Evolutionary conservation across 1,140 invertebrate genomes (phyloP), one percentile per base, ranked within the genome.

Genomic region (Propsilocerus akamusi): DNA sequence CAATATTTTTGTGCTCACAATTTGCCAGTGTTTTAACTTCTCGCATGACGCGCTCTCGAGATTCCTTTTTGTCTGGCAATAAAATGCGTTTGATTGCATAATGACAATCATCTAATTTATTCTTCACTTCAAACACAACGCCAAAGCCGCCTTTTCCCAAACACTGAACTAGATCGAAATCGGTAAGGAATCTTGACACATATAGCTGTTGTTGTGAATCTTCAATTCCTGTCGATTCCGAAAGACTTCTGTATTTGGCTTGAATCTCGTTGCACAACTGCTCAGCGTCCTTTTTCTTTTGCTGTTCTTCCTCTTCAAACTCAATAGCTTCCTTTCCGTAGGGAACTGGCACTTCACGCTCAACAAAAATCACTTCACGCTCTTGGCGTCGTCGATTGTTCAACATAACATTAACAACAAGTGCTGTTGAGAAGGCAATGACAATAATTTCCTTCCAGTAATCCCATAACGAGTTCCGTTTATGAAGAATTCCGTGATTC

Each of bases 71-170:
- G 56, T 84, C 83, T 10, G 89, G 86, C 51, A 97, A 68, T 6
- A 78, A 76, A 46, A 97, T 97, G 58, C 93, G 76, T 69, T 99
- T 98, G 0, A 99, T 80, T 20, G 95, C 95, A 71, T 98, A 98
- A 54, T 81, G 74, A 58, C 87, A 85, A 59, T 96, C 86, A 64
- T 99, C 95, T 49, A 97, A 80, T 68, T 89, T 93, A 64, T 97
- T 96, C 62, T 77, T 83, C 0, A 87, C 91, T 66, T 97, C 86
- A 68, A 97, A 97, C 0, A 99, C 95, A 20, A 97, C 81, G 0
- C 95, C 95, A 70, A 96, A 98, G 0, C 93, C 95, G n/a, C 95
- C 94, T 59, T 78, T 80, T 0, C 93, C 93, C 1, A 98, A 69
- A 55, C 86, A 83, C 51, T 78, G 70, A 26, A 95, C 64, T 6